Evolutionary conservation across 2,113 vertebrate genomes (phyloP).

Genomic region (Takifugu flavidus): DNA sequence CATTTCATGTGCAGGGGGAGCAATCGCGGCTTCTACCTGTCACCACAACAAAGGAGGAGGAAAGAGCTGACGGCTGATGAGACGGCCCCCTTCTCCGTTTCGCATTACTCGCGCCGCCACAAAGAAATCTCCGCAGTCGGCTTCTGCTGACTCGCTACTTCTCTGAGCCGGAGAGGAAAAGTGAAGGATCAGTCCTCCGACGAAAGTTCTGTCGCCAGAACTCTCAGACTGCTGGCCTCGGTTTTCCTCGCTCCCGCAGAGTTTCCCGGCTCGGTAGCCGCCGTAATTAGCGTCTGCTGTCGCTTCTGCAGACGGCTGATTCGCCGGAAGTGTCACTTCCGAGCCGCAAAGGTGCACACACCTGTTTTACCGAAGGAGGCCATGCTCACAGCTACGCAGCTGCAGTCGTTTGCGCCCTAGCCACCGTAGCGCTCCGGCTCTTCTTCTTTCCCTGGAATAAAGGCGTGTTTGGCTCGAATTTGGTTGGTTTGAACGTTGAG

Average conservation of each 20-base stretch:
- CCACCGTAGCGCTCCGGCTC: background rate
- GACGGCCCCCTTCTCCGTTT: constrained; percentile 25
- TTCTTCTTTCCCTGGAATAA: background rate
- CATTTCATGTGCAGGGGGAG: background rate
- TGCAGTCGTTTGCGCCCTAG: background rate
- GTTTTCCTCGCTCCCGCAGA: constrained; percentile 11
- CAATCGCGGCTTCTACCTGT: constrained; percentile 46
- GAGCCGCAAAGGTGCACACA: constrained; percentile 6
- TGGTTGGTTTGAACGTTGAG: too few relatives aligned
- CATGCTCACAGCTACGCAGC: background rate
- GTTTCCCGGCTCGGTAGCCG: constrained; percentile 13
- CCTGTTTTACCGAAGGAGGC: background rate
- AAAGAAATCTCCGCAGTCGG: constrained; percentile 29
- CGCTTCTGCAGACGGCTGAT: constrained; percentile 21
- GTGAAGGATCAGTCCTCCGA: constrained; percentile 24
- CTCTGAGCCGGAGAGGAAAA: constrained; percentile 26
- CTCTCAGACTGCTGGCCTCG: constrained; percentile 12
- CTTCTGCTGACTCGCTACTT: constrained; percentile 67
- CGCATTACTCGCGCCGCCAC: constrained; percentile 31
- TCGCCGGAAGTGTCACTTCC: constrained; percentile 11
- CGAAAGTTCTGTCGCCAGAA: constrained; percentile 38
- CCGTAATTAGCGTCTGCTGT: constrained; percentile 30
- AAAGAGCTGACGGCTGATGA: constrained; percentile 50
- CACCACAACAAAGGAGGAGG: constrained; percentile 39
- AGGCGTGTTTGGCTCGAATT: background rate